phyloP scores from a whole-genome alignment of 2,797 vertebrate species.

The Sebastes nivosus region DNA sequence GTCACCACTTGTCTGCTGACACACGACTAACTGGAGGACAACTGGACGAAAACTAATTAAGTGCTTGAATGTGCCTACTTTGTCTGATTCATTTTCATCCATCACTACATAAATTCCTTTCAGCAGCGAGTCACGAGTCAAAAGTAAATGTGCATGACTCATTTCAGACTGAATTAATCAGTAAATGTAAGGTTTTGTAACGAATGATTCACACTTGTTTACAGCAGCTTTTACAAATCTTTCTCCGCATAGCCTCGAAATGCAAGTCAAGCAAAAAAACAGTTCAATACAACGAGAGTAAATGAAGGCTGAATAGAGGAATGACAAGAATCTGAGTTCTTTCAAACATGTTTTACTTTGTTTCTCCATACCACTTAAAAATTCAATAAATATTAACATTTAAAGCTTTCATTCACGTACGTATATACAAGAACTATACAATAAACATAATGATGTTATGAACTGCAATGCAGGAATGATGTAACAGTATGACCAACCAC shows the following conservation, averaged over 20 bases:
- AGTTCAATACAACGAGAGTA: neutral
- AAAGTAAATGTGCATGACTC: neutral
- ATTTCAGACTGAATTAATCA: neutral
- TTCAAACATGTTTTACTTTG: conserved; percentile 78
- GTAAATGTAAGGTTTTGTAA: neutral
- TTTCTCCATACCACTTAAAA: conserved; percentile 82
- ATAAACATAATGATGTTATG: conserved; percentile 77
- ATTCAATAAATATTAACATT: conserved; percentile 90
- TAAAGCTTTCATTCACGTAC: conserved; percentile 86
- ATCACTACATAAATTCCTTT: neutral
- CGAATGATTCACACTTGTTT: neutral
- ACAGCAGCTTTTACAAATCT: neutral
- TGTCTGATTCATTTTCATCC: neutral
- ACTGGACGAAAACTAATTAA: conserved; percentile 44
- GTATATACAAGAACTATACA: conserved; percentile 90
- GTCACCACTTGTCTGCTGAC: conserved; percentile 10
- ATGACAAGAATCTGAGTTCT: conserved; percentile 26
- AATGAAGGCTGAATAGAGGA: neutral
- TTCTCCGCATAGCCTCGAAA: neutral
- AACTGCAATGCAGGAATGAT: conserved; percentile 74
- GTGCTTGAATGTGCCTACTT: conserved; percentile 5
- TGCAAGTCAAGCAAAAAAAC: neutral
- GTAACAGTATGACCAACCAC: conserved; percentile 63
- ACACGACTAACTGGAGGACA: neutral
- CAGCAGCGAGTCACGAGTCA: neutral